Base-by-base conservation (phyloP, 2,888 invertebrate species). In the Microctonus brassicae region DNA sequence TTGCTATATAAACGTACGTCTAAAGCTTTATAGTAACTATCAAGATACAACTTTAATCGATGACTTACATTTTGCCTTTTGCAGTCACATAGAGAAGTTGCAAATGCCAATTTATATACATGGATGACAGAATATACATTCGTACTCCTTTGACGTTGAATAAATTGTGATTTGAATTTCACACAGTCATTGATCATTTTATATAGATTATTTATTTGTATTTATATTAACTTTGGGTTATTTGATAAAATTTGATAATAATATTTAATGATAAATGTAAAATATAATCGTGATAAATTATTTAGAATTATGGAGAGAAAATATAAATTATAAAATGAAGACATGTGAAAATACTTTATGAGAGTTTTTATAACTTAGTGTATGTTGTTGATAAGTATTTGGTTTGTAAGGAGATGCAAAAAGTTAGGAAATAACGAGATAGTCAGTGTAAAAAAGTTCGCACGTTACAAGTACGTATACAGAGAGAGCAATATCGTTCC, bases 11-110 rank as follows among this genome's bases (percentile, higher is more conserved):
- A 20, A n/a, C 17, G 17, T 47, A 47, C 17, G 17, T 17, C 1
- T n/a, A n/a, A 1, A 47, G 17, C 20, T 47, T 17, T 4, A 47
- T 58, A 58, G 58, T 58, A n/a, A 58, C 58, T 33, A 22, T 58
- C 58, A 58, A 29, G 58, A 58, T 58, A 33, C n/a, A 58, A 58
- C 58, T 58, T 58, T 34, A 58, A 58, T 58, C 58, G 33, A 58
- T 58, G 33, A 9, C 52, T 53, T 53, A 22, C 58, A n/a, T 58
- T 33, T 33, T 22, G 17, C 29, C 17, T 20, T 58, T 34, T 17
- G 33, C 58, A 5, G 29, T 33, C 58, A 17, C 34, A 58, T 17
- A 58, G 58, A 58, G 17, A 33, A 33, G 33, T 58, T 17, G 33
- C 3, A 17, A 17, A 47, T 20, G 7, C 17, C 47, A 17, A 58